These are phyloP conservation scores for Dynastes hyllus DNA, from an alignment of 2,888 invertebrate species.

Conservation along the genomic window DNA sequence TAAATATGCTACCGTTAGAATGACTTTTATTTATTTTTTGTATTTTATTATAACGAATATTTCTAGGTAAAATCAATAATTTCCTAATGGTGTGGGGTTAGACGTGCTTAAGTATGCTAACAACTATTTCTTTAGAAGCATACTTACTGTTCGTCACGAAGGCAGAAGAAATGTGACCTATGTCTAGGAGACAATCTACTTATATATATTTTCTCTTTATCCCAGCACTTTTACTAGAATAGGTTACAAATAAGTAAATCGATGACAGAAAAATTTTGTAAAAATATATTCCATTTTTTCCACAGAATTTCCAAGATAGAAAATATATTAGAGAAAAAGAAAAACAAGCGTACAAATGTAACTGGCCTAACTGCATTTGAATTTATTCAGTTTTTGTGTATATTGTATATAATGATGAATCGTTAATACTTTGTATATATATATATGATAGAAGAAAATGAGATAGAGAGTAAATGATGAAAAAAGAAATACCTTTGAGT, in stretches of 20 bases:
- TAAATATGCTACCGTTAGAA: conserved; percentile 1
- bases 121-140: conserved; percentile 23
- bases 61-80: conserved; percentile 41
- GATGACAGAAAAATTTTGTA: conserved; percentile 7
- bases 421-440: conserved; percentile 64
- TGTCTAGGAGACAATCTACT: conserved; percentile 40
- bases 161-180: conserved; percentile 34
- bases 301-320: conserved; percentile 18
- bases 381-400: conserved; percentile 58
- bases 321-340: conserved; percentile 59
- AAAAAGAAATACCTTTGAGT: conserved; percentile 27
- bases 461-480: conserved; percentile 55
- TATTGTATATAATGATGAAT: conserved; percentile 62
- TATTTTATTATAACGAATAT: background rate
- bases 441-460: conserved; percentile 47
- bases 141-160: conserved; percentile 40
- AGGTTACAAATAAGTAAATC: conserved; percentile 32
- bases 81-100: conserved; percentile 9
- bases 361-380: conserved; percentile 67
- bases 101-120: conserved; percentile 34
- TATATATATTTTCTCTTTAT: conserved; percentile 14
- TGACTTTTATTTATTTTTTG: conserved; percentile 40
- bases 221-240: conserved; percentile 33
- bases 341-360: conserved; percentile 69
- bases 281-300: conserved; percentile 62